Evolutionary conservation across 1,140 invertebrate genomes (phyloP), one percentile per base, ranked within the genome.

Genomic region (Ceratosolen fusciceps): DNA sequence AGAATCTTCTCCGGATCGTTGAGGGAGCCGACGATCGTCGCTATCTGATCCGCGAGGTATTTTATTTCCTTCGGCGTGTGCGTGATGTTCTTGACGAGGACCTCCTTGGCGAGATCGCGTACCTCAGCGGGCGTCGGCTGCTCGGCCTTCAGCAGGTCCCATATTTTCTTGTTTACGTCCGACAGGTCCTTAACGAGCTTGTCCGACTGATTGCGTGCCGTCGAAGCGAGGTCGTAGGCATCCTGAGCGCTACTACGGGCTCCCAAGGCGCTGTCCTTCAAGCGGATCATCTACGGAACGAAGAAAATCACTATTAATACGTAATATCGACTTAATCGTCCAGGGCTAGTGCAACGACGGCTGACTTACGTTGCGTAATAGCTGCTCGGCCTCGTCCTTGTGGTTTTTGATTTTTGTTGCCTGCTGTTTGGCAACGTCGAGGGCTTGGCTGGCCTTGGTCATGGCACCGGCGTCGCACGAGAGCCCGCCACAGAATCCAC

Each of bases 1-100:
- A 99, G 93, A 83, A 99, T 99, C 79, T 92, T 92, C 84, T 98
- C 96, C 77, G 98, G 97, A 86, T 99, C 93, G 43, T 95, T 97
- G 8, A 99, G 89, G 12, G 95, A 95, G 4, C 93, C 93, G 9
- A 98, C 95, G 10, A 96, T 97, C 24, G 93, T 90, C 85, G 96
- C 96, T 73, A 99, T 99, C 39, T 81, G 39, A 54, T 93, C 91
- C 3, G 97, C 96, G 58, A 99, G 87, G 34, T 94, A 91, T 65
- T 93, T 93, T 77, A 99, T 98, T 91, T 98, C 94, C 76, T 96
- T 93, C 5, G 97, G 97, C 86, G 94, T 93, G 58, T 96, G 87
- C 12, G 94, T 92, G 14, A 95, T 95, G 43, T 91, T 90, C 84
- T 92, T 92, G 16, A 88, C 91, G 52, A 96, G 86, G 56, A 97